Evolutionary conservation across 2,888 invertebrate genomes (phyloP), one percentile per base, ranked within the genome.

Genomic region (Drosophila aldrichi): DNA sequence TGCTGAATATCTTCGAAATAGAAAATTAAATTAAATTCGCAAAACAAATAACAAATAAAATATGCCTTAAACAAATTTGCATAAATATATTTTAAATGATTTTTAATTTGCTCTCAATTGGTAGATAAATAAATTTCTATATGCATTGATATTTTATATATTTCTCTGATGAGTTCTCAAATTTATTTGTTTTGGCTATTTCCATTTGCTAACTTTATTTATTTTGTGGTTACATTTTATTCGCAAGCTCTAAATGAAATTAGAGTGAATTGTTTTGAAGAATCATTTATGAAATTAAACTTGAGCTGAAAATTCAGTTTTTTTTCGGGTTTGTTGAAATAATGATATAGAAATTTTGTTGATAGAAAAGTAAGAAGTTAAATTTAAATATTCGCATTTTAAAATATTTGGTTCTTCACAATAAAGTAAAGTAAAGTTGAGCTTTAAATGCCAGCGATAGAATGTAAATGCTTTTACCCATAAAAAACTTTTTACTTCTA

Each of bases 21-120:
- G 12, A 49, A 49, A 40, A 40, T 0, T 48, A 76, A 71, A 67
- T 70, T 55, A 57, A 81, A 78, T 73, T 65, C 51, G 41, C 51
- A 52, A 64, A 69, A 62, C 59, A 61, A 65, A 63, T 44, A 61
- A 59, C 61, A 48, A 60, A 65, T 41, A 48, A 60, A 43, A 32
- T 18, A 22, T 44, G 22, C 25, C 16, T 3, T 14, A 56, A 48
- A 41, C 29, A 12, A 67, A 43, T 52, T 16, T 34, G 25, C 14
- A 29, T 32, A 46, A 55, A 72, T 40, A 5, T 40, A 25, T 54
- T 25, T 54, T 40, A 51, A 65, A 57, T 40, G 38, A 41, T 49
- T 58, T 51, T 70, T 58, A 38, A 49, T 62, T 74, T 65, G 7
- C 12, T 8, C 22, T 16, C 22, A 52, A 52, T 22, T 22, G 16